phyloP scores from a whole-genome alignment of 2,888 invertebrate genomes.

The Drosophila longiperda region DNA sequence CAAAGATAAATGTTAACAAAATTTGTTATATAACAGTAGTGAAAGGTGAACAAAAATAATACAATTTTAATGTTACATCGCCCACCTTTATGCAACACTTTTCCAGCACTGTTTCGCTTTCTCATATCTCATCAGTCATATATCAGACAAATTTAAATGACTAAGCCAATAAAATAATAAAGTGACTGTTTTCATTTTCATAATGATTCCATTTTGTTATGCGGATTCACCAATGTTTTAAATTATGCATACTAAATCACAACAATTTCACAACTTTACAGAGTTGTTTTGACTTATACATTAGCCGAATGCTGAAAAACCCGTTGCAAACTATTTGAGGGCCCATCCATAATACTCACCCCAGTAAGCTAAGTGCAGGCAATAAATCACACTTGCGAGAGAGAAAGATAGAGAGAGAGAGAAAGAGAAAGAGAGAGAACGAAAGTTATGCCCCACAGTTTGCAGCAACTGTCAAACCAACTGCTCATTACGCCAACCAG shows the following conservation, averaged over 20 bases:
- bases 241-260: slow-evolving; percentile 50
- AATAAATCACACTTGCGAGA: slow-evolving; percentile 68
- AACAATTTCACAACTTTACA: slow-evolving; percentile 36
- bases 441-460: slow-evolving; percentile 73
- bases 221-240: slow-evolving; percentile 33
- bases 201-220: slow-evolving; percentile 29
- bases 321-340: slow-evolving; percentile 41
- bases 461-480: slow-evolving; percentile 75
- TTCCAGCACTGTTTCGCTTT: neutral
- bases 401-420: neutral
- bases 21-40: neutral
- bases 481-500: slow-evolving; percentile 69
- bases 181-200: slow-evolving; percentile 4
- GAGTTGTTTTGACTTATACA: slow-evolving; percentile 57
- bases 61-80: neutral
- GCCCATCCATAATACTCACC: slow-evolving; percentile 56
- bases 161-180: slow-evolving; percentile 28
- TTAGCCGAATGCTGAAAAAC: slow-evolving; percentile 50
- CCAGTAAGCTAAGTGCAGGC: slow-evolving; percentile 41
- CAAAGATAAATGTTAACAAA: neutral
- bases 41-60: neutral
- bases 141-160: neutral
- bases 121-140: neutral
- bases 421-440: slow-evolving; percentile 1
- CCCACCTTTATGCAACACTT: neutral